phyloP scores from a whole-genome alignment of 1,140 invertebrate species.

The Penaeus chinensis region DNA sequence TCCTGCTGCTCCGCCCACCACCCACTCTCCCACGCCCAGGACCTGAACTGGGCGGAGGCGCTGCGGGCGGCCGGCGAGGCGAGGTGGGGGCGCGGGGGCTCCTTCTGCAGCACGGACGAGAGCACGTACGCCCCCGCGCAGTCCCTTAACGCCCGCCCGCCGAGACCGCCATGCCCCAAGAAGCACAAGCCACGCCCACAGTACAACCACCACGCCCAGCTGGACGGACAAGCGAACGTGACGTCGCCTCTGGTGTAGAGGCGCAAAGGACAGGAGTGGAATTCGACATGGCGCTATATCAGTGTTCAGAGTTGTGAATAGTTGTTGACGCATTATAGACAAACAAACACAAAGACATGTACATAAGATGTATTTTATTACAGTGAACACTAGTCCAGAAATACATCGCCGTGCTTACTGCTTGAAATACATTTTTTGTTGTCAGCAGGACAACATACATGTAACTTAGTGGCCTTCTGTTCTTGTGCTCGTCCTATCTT shows the following conservation, averaged over 20 bases:
- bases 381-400: slow-evolving; percentile 52
- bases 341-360: slow-evolving; percentile 35
- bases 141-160: slow-evolving; percentile 33
- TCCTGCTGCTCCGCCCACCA: slow-evolving; percentile 57
- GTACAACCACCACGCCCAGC: slow-evolving; percentile 52
- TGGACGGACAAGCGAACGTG: slow-evolving; percentile 43
- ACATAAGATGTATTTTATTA: slow-evolving; percentile 62
- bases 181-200: slow-evolving; percentile 55
- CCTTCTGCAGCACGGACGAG: slow-evolving; percentile 53
- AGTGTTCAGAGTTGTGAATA: slow-evolving; percentile 48
- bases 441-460: slow-evolving; percentile 43
- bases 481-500: slow-evolving; percentile 49
- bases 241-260: slow-evolving; percentile 53
- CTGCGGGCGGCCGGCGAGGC: slow-evolving; percentile 50
- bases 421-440: slow-evolving; percentile 47
- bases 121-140: slow-evolving; percentile 42
- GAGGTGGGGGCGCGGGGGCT: slow-evolving; percentile 51
- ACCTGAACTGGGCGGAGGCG: slow-evolving; percentile 61
- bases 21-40: slow-evolving; percentile 52
- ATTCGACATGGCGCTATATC: too few relatives aligned
- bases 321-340: slow-evolving; percentile 29
- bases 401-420: slow-evolving; percentile 44
- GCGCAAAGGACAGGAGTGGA: too few relatives aligned
- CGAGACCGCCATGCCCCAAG: slow-evolving; percentile 50
- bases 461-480: slow-evolving; percentile 59